phyloP scores from a whole-genome alignment of 1,140 invertebrate genomes.

The Sarcophaga peregrina region DNA sequence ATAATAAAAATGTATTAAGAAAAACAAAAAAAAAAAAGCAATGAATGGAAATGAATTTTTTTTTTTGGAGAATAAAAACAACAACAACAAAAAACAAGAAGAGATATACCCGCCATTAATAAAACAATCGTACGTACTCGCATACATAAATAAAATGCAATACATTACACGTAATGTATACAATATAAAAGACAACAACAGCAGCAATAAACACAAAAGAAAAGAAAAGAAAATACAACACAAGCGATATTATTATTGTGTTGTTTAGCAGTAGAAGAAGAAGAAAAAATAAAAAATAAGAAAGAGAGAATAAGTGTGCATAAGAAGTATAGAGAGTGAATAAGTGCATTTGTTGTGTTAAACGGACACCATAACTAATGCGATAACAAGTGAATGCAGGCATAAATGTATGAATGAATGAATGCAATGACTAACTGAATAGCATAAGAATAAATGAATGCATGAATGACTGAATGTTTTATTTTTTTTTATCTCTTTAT shows the following conservation, averaged over 20 bases:
- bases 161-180: too few relatives aligned
- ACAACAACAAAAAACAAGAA: background rate
- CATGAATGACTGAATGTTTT: background rate
- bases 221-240: too few relatives aligned
- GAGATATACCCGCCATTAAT: conserved; percentile 36
- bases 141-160: too few relatives aligned
- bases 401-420: conserved; percentile 30
- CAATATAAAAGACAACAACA: too few relatives aligned
- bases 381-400: conserved; percentile 36
- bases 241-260: background rate
- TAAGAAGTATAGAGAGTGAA: background rate
- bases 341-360: conserved; percentile 26
- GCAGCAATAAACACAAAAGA: too few relatives aligned
- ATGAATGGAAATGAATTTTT: background rate
- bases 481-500: too few relatives aligned
- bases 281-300: background rate
- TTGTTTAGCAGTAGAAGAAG: background rate
- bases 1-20: background rate
- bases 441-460: background rate
- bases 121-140: background rate
- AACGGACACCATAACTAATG: conserved; percentile 39
- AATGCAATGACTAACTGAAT: background rate
- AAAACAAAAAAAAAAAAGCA: background rate
- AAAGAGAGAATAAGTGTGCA: background rate
- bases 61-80: too few relatives aligned